phyloP scores from a whole-genome alignment of 2,888 invertebrate genomes.

The Lasioglossum calceatum region DNA sequence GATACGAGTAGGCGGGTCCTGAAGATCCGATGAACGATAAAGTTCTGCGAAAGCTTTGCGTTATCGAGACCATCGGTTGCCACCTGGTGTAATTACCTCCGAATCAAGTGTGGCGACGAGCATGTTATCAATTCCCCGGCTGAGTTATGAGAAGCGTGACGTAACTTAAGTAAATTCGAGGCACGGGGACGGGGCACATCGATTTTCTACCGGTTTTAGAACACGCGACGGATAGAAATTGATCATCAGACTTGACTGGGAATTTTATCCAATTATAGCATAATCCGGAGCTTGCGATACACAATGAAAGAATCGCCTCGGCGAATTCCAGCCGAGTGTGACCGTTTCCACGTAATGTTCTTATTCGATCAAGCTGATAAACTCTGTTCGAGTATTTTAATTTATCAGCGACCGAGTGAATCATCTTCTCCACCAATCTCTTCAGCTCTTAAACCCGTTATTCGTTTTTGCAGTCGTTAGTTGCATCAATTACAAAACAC shows the following conservation, averaged over 20 bases:
- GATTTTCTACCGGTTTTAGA: not conserved
- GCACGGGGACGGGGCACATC: not conserved
- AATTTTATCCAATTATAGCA: not conserved
- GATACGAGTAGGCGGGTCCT: not conserved
- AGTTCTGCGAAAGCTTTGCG: not conserved
- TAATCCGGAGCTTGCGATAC: not conserved
- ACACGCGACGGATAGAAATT: not conserved
- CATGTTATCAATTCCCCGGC: not conserved
- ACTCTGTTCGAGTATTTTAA: not conserved
- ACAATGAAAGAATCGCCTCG: not conserved
- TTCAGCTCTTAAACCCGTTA: not conserved
- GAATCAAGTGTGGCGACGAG: not conserved
- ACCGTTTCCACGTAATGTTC: not conserved
- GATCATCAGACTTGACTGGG: not conserved
- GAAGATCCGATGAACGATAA: slow-evolving; percentile 4
- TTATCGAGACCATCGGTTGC: not conserved
- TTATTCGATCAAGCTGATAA: not conserved
- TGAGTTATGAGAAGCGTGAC: not conserved
- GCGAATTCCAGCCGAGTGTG: not conserved
- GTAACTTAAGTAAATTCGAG: slow-evolving; percentile 4
- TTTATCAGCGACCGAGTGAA: not conserved
- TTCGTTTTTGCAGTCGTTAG: not conserved
- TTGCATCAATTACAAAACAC: not conserved
- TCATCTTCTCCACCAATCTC: not conserved
- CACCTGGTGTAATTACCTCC: not conserved